Evolutionary conservation across 1,140 invertebrate species (phyloP).

Genomic region (Apolygus lucorum): DNA sequence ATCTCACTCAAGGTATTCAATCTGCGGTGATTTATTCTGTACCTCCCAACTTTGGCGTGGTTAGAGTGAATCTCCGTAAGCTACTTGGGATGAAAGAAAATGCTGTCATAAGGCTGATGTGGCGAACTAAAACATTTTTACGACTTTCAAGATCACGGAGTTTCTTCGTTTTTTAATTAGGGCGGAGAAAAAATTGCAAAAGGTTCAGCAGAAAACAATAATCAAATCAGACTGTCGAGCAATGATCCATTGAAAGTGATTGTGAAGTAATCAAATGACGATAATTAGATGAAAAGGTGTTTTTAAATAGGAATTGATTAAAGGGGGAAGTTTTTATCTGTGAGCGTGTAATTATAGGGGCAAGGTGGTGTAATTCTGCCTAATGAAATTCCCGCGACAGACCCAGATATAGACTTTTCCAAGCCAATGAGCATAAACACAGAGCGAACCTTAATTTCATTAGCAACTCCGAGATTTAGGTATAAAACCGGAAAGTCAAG

Average conservation of each 20-base stretch:
- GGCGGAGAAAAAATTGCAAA: background rate
- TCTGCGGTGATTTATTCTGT: too few species aligned
- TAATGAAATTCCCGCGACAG: constrained; percentile 16
- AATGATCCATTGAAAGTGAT: background rate
- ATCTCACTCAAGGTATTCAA: too few species aligned
- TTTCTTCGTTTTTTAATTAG: background rate
- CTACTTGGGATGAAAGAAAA: too few species aligned
- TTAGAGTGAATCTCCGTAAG: too few species aligned
- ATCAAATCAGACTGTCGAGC: background rate
- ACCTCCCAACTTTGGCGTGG: too few species aligned
- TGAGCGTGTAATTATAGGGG: background rate
- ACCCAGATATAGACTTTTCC: constrained; percentile 15
- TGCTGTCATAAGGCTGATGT: too few species aligned
- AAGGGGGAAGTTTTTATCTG: constrained; percentile 1
- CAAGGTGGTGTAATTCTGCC: constrained; percentile 11
- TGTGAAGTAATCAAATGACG: background rate
- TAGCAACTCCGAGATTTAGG: constrained; percentile 12
- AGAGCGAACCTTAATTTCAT: constrained; percentile 15
- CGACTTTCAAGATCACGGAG: too few species aligned
- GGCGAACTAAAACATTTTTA: too few species aligned
- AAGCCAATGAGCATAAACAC: constrained; percentile 16
- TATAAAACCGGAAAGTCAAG: constrained; percentile 18
- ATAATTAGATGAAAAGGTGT: constrained; percentile 10
- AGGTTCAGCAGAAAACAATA: background rate
- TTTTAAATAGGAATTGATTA: constrained; percentile 16